Evolutionary conservation across 30 jellyfish, hydroid and myxozoan species (phyloP), one percentile per base, ranked within the genome.

Genomic region (Hydractinia symbiolongicarpus): DNA sequence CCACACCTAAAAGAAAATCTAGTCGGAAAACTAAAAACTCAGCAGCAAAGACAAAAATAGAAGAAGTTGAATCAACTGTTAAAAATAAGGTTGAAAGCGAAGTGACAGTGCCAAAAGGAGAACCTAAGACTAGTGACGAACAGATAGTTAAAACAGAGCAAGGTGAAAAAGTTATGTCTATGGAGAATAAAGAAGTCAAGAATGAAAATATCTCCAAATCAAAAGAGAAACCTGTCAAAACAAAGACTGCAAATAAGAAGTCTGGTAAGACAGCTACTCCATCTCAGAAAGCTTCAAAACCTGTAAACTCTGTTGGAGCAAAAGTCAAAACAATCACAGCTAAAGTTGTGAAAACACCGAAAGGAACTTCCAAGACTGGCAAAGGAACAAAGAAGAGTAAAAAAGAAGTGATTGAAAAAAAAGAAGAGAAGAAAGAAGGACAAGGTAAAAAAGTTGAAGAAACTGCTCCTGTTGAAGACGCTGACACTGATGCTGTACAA

Each of bases 161-260:
- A 54, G 55, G 14, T 77, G 8, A 62, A 56, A 54, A 84, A 76
- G 82, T 76, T 76, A 9, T 86, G 50, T 53, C 85, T 5, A 78
- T 64, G 57, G 78, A 74, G 90, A 82, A 61, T 55, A 13, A 86
- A 51, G 86, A 82, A 5, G 61, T 70, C 17, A 84, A 76, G 76
- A 61, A 61, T 13, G 56, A 82, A 9, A 84, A 58, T 52, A 76
- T 62, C 5, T 53, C 87, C 9, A 20, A 14, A 58, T n/a, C 88
- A 20, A 60, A 67, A 50, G 69, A 50, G 53, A 54, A 68, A 50
- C 77, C 40, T 21, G 81, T 73, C 58, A 67, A 21, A 40, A 66
- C 73, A 54, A 67, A 66, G 55, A 50, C 49, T 56, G 87, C 72
- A 49, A 7, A 73, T 44, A 81, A 81, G 81, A 13, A 71, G 14